Conservation (phyloP, 2,113 vertebrate species). For the Scomber scombrus region DNA sequence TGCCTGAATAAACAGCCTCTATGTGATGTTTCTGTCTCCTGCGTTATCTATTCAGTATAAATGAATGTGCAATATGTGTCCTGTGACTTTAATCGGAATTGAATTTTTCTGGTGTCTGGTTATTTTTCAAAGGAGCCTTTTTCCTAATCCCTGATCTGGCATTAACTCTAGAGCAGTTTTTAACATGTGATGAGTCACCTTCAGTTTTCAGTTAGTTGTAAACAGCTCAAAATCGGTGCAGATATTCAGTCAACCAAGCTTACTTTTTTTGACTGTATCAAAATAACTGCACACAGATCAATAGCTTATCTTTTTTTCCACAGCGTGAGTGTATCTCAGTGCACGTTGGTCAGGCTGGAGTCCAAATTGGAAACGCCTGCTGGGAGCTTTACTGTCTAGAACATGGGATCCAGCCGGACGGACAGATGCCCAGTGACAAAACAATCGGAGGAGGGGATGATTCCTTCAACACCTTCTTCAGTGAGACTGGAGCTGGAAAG, state of each 20-base stretch:
- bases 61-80: conserved; percentile 1
- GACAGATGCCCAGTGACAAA: conserved; percentile 84
- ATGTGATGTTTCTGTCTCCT: neutral
- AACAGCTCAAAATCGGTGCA: neutral
- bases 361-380: conserved; percentile 78
- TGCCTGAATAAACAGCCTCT: neutral
- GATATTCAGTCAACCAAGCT: neutral
- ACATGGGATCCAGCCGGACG: conserved; percentile 77
- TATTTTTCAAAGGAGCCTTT: conserved; percentile 9
- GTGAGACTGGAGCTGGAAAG: conserved; percentile 90
- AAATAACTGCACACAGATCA: neutral
- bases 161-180: neutral
- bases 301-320: conserved; percentile 6
- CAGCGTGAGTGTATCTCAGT: conserved; percentile 84
- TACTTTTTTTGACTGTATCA: neutral
- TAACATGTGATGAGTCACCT: neutral
- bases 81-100: conserved; percentile 25
- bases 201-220: neutral
- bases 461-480: conserved; percentile 93
- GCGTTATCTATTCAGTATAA: neutral
- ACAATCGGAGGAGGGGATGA: conserved; percentile 89
- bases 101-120: neutral
- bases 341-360: conserved; percentile 83
- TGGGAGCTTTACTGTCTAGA: conserved; percentile 76
- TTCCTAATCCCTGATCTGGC: conserved; percentile 3